Base-by-base conservation (phyloP, 2,888 invertebrate genomes). In the Parochlus steinenii region DNA sequence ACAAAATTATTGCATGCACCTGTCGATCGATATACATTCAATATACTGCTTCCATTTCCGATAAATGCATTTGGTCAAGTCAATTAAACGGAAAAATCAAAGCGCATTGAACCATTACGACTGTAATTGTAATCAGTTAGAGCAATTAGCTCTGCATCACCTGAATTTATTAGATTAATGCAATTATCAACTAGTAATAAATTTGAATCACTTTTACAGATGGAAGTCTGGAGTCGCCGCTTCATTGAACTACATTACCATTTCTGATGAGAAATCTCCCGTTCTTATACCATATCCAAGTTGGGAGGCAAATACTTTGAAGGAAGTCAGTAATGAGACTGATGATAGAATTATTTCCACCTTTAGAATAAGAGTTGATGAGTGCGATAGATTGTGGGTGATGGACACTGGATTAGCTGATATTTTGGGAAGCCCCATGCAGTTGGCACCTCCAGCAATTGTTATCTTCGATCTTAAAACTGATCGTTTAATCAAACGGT, bases 351-450 rank as follows among this genome's bases (percentile, higher is more conserved):
- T 80, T 27, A 61, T 79, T 33, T 82, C 76, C 3, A 75, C 76
- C 4, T 81, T 81, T 55, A 67, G 85, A 40, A 61, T 79, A 15
- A 67, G 64, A 42, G 71, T 76, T 2, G 85, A 85, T 51, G 63
- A 64, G 5, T 85, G 85, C 47, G 80, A 81, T 51, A 67, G 85
- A 28, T 64, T 85, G 6, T 85, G 85, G 83, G 74, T 80, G 5
- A 66, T 85, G 56, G 83, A 85, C 50, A 74, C 79, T 1, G 85
- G 82, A 35, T 55, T 80, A 23, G 72, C 75, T 26, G 78, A 82
- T 50, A 77, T 82, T 54, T 58, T 71, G 33, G 81, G 80, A 50
- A 57, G 61, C 43, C 61, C 65, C 23, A 71, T 71, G 43, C 74
- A 64, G 62, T 64, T 67, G 12, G 61, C 67, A 2, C 70, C 69